Evolutionary conservation across 2,797 vertebrate species (phyloP), one percentile per base, ranked within the genome.

Genomic region (Alcedo atthis): DNA sequence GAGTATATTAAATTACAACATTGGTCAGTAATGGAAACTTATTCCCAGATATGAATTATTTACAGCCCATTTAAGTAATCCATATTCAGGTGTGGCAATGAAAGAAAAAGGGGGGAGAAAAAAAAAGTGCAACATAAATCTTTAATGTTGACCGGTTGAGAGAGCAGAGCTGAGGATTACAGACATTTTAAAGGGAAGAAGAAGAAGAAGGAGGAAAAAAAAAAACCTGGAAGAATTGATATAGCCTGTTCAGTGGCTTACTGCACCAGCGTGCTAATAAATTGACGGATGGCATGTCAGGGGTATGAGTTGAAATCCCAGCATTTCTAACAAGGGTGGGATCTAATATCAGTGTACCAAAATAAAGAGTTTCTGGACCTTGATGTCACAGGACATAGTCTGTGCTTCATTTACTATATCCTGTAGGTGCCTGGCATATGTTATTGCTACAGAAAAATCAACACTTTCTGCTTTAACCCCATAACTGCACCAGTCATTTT

Each of bases 21-120:
- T 95, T 98, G 98, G 97, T 98, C 98, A 98, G 98, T 99, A 98
- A 98, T 99, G 98, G 98, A 98, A 99, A 99, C 98, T 98, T 98
- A 98, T 99, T 99, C 97, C 98, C 98, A 98, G 98, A 97, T 98
- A 99, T 99, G 98, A 99, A 99, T 99, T 99, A 99, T 99, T 99
- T 98, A 99, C 98, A 98, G 98, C 98, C 98, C 98, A 98, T 99
- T 99, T 98, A 98, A 98, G 98, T 98, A 98, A 98, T 99, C 98
- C 98, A 99, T 99, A 99, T 99, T 99, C 99, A 99, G 99, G 99
- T 99, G 99, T 99, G 99, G 98, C 97, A 95, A 97, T 95, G 95
- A 97, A 98, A 97, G 81, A 87, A 88, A 97, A 98, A 82, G 97
- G 98, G 45, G 21, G 10, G 42, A 43, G 5, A 13, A 81, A 90